Base-by-base conservation (phyloP, 2,113 vertebrate species). In the Eubucco bourcierii region DNA sequence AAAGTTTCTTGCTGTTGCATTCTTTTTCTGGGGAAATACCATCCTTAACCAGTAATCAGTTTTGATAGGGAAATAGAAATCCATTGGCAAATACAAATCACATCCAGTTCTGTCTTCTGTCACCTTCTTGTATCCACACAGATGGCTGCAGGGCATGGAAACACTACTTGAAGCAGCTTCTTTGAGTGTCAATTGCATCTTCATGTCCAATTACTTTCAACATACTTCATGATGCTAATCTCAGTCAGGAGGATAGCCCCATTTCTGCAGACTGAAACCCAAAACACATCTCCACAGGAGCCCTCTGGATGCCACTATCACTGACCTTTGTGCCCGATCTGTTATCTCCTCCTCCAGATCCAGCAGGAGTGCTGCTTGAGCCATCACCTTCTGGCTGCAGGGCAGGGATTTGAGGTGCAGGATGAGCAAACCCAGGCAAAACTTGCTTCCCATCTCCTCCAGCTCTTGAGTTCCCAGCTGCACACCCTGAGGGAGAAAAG, bases 371-470 rank as follows among this genome's bases (percentile, higher is more conserved):
- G 96, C 68, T 12, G 97, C 97, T 37, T 95, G 97, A 34, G 92
- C 94, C 95, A 98, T 97, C 67, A 98, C 89, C n/a, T 93, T 96
- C 47, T 75, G 96, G 94, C 91, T 98, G 88, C 98, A 98, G 66
- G 89, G 90, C 70, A 96, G 81, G 9, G 97, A 97, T 88, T 98
- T 98, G 66, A 97, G 98, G 52, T 97, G 97, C 79, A 99, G 88
- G 53, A 98, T 95, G 52, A 99, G 97, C 53, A 99, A 97, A 73
- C 98, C 98, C 81, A 98, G 97, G 96, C 99, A 99, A 95, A 99
- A 99, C 91, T 99, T 98, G 93, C 97, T 90, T 28, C 99, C 99
- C 98, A 98, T 99, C 92, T 99, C 99, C 88, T 99, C 98, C 85
- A 99, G 94, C 87, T 99, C 98, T 44, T 94, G 87, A 1, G 98